These are phyloP conservation scores for Acanthurus lineatus DNA, from an alignment of 2,797 vertebrate genomes.

Conservation along the genomic window DNA sequence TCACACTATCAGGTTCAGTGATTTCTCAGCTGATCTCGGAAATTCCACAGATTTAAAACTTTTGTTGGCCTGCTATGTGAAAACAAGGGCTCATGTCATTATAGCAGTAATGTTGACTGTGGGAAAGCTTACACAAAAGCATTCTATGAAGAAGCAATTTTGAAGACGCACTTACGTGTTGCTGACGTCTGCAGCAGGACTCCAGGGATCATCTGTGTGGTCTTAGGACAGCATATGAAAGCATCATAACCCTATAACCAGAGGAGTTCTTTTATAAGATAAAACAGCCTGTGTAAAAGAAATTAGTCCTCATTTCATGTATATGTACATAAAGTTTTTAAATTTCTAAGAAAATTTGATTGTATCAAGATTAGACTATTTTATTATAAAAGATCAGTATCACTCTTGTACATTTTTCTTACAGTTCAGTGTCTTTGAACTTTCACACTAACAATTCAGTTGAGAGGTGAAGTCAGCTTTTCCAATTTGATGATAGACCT, in stretches of 20 bases:
- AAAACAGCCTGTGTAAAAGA: no score
- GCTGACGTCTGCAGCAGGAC: constrained; percentile 44
- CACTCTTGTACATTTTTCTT: no score
- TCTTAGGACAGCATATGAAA: constrained; percentile 19
- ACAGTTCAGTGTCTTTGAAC: no score
- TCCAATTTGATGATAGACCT: no score
- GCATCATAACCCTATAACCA: constrained; percentile 21
- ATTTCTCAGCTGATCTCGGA: constrained; percentile 4
- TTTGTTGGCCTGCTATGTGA: constrained; percentile 14
- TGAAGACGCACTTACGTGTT: constrained; percentile 33
- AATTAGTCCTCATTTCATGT: no score
- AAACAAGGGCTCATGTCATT: neutral
- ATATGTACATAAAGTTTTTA: no score
- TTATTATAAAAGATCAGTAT: no score
- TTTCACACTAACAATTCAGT: no score
- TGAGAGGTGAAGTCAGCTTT: no score
- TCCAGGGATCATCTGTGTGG: constrained; percentile 43
- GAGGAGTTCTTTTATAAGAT: constrained; percentile 2
- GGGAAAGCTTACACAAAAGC: constrained; percentile 15
- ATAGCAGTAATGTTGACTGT: neutral
- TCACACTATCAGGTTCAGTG: neutral
- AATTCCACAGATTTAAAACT: neutral
- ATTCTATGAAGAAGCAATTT: constrained; percentile 24
- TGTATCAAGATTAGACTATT: no score
- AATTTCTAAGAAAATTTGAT: no score